Evolutionary conservation across 1,140 invertebrate genomes (phyloP).

Genomic region (Anagrus nilaparvatae): DNA sequence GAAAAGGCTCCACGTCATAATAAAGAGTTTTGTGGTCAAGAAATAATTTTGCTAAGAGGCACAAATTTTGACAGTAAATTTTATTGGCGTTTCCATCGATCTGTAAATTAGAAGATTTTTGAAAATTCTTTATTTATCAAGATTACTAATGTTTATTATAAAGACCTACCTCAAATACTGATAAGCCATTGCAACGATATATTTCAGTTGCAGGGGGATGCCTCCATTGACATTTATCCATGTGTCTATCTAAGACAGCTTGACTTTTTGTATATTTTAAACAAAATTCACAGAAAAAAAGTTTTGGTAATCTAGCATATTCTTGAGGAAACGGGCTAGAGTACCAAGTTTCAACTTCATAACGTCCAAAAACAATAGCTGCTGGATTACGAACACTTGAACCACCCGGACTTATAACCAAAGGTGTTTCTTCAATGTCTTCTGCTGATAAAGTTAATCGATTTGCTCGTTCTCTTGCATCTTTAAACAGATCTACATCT

Average conservation of each 20-base stretch:
- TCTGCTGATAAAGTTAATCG: slow-evolving; percentile 23
- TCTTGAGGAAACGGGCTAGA: slow-evolving; percentile 91
- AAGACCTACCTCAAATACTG: slow-evolving; percentile 69
- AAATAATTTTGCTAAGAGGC: slow-evolving; percentile 94
- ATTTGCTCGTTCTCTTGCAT: slow-evolving; percentile 65
- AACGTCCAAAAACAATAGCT: slow-evolving; percentile 87
- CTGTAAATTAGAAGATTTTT: slow-evolving; percentile 47
- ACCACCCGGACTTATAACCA: slow-evolving; percentile 22
- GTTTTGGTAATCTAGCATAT: slow-evolving; percentile 79
- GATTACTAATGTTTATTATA: background rate
- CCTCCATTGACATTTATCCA: slow-evolving; percentile 87
- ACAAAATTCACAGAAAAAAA: slow-evolving; percentile 96
- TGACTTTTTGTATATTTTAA: slow-evolving; percentile 95
- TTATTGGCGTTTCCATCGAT: slow-evolving; percentile 95
- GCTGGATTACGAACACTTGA: slow-evolving; percentile 58
- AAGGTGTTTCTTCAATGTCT: slow-evolving; percentile 13
- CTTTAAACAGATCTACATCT: slow-evolving; percentile 78
- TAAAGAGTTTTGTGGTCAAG: slow-evolving; percentile 98
- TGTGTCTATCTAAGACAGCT: slow-evolving; percentile 79
- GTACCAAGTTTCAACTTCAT: slow-evolving; percentile 91
- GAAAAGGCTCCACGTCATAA: slow-evolving; percentile 98
- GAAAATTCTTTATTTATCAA: background rate
- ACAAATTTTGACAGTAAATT: slow-evolving; percentile 97
- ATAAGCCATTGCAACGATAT: slow-evolving; percentile 77
- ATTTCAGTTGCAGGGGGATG: slow-evolving; percentile 97